A percentile compares a stretch with the other conserved stretches of the same genome.
Evolutionary conservation across 2,888 invertebrate species (phyloP).

Genomic region (Villa cingulata): DNA sequence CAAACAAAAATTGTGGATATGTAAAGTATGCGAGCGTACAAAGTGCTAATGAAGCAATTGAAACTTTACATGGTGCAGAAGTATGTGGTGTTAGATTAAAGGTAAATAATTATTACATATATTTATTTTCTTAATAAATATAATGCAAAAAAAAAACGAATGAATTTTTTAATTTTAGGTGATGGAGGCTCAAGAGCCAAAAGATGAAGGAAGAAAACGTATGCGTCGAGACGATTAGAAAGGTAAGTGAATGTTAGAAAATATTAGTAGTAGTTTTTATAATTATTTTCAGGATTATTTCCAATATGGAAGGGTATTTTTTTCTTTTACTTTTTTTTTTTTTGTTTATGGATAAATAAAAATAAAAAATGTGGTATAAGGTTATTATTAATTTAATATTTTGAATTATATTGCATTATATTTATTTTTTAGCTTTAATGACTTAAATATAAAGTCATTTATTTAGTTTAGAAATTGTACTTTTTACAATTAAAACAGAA

Average conservation of each 20-base stretch:
- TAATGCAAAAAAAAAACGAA: not conserved
- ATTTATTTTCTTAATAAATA: not conserved
- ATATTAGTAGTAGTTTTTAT: too few relatives aligned
- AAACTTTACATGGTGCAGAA: slow-evolving; percentile 68
- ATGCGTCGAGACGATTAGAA: slow-evolving; percentile 3
- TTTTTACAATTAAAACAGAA: too few relatives aligned
- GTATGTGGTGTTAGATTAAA: slow-evolving; percentile 67
- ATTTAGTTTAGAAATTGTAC: too few relatives aligned
- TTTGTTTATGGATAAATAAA: too few relatives aligned
- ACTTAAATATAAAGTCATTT: too few relatives aligned
- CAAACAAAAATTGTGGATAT: slow-evolving; percentile 84
- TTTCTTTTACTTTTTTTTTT: too few relatives aligned
- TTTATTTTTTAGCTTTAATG: too few relatives aligned
- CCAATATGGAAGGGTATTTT: too few relatives aligned
- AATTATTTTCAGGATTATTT: too few relatives aligned
- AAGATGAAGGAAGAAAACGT: slow-evolving; percentile 5
- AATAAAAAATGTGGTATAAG: too few relatives aligned
- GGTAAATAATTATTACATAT: slow-evolving; percentile 16
- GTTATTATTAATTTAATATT: too few relatives aligned
- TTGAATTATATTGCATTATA: too few relatives aligned
- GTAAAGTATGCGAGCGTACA: slow-evolving; percentile 67
- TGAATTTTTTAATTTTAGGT: slow-evolving; percentile 40
- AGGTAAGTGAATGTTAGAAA: not conserved
- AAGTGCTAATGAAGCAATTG: slow-evolving; percentile 45
- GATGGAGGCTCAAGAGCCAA: slow-evolving; percentile 67